Base-by-base conservation (phyloP, 1,140 invertebrate species). In the Periplaneta americana region DNA sequence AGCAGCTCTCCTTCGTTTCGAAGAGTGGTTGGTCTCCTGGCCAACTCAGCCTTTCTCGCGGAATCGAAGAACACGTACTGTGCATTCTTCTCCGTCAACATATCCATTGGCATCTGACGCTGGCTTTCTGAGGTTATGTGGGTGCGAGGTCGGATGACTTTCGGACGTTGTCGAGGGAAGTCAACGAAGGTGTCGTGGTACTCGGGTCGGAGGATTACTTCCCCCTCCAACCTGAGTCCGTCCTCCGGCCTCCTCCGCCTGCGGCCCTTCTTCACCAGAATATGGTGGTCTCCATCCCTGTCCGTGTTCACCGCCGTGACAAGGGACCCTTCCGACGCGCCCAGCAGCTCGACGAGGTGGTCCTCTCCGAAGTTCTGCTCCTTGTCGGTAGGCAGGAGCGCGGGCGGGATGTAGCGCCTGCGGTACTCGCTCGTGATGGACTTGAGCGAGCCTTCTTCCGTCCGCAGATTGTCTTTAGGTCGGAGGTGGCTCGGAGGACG, bases 371-470 rank as follows among this genome's bases (percentile, higher is more conserved):
- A 66, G n/a, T n/a, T 8, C 8, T 66, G 22, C n/a, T 11, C n/a
- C 22, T 66, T n/a, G 13, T 48, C 39, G 11, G n/a, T n/a, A 28
- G 48, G 48, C 22, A 66, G 48, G 11, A 66, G 1, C 1, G 80
- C 57, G 57, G n/a, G 82, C 86, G 33, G 83, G 81, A 34, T 85
- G 84, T 57, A 88, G 87, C 28, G 87, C 85, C 86, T 83, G 17
- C 85, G 86, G 83, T 89, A 89, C 77, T 89, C 88, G 28, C 87
- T 87, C 17, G 85, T 80, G 34, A 85, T 82, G 76, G 84, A 83
- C 57, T 85, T 84, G 39, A 81, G 80, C 32, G 82, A 81, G 35
- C 84, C 84, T 18, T 82, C 80, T 22, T 84, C 82, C 15, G 78
- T 76, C 11, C 83, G 57, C 66, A 88, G 85, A 80, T 85, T 87